These are phyloP conservation scores for Nycticebus coucang DNA, from an alignment of 2,113 vertebrate species.

Conservation along the genomic window DNA sequence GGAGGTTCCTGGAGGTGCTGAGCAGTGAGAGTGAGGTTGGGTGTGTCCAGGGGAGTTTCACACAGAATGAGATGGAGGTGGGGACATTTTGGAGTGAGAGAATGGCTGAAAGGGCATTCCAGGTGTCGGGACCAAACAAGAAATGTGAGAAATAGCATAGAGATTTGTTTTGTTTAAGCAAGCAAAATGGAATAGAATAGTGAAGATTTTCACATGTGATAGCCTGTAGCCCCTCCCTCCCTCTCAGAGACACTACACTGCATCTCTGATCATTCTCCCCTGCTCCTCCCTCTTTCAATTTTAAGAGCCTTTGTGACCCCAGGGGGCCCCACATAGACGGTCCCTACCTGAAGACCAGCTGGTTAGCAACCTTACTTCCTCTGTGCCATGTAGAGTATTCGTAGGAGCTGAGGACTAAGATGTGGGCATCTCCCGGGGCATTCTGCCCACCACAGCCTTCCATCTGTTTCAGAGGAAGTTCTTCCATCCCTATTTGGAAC, in stretches of 20 bases:
- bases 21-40: neutral
- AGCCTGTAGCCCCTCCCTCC: neutral
- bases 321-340: neutral
- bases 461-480: neutral
- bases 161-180: neutral
- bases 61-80: neutral
- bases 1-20: neutral
- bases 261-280: neutral
- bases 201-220: neutral
- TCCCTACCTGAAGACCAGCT: neutral
- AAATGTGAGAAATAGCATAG: neutral
- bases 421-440: neutral
- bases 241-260: neutral
- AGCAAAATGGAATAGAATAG: neutral
- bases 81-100: neutral
- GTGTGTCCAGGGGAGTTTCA: neutral
- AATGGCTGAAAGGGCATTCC: neutral
- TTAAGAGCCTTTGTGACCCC: neutral
- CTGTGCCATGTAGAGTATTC: neutral
- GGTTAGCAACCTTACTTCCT: neutral
- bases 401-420: neutral
- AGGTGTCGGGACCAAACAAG: neutral
- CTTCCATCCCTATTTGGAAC: neutral
- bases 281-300: neutral
- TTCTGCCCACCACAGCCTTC: neutral